Evolutionary conservation across 1,140 invertebrate genomes (phyloP), one percentile per base, ranked within the genome.

Genomic region (Aphelinus atriplicis): DNA sequence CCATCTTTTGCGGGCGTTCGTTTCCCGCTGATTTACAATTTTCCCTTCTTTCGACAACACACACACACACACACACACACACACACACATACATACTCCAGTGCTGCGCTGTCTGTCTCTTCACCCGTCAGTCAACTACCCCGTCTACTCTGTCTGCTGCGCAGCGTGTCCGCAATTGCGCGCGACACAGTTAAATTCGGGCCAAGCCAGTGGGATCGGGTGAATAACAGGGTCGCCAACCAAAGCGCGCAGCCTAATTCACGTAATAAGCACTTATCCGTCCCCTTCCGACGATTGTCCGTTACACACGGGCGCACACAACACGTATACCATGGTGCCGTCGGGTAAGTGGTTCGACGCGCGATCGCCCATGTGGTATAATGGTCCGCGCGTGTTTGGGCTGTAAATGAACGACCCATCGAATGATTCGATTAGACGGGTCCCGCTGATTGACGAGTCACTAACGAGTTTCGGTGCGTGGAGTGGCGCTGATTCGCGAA

Each of bases 371-470:
- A 26, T 56, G 56, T 50, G 26, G 26, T 26, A 47, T 68, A 55
- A 7, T 3, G 3, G 56, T 58, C 7, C 26, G 26, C 10, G 26
- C 43, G 43, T 9, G 46, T 10, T 10, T 26, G 10, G 4, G 10
- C 45, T 2, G 26, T 26, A 48, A 67, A 56, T 67, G 65, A 45
- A 67, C 56, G 56, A 58, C 55, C 58, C 47, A 58, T 69, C 66
- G 45, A 57, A 48, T 69, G 48, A 69, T 60, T 69, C 66, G 56
- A 69, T 58, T 7, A 69, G 66, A 70, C 47, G 66, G 64, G 57
- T 43, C 67, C 47, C 43, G 50, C 68, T 66, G 63, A 73, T 64
- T 70, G 71, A 65, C 56, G 66, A 42, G 66, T 47, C 57, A 69
- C 57, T 58, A 69, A 69, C 46, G 66, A 7, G 4, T 5, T 3